Percentiles rank a stretch among this genome's conserved stretches.
Conservation (phyloP, 2,113 vertebrate species). For the Gracilinanus agilis region DNA sequence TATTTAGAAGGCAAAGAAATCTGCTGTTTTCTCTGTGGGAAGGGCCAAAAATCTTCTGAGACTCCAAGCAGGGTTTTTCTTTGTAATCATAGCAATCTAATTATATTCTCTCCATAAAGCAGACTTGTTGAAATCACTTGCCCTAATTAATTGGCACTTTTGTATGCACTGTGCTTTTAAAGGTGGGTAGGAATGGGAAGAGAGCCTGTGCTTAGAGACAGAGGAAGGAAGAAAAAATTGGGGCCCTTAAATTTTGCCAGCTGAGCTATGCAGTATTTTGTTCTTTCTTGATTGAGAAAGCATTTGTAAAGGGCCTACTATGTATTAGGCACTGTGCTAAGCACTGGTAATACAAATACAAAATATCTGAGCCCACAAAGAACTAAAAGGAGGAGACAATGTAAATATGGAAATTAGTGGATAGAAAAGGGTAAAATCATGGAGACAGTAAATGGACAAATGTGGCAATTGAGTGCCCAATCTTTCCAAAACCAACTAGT, state of each 20-base stretch:
- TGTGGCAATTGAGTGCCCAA: not conserved
- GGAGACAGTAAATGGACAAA: not conserved
- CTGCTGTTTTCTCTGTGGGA: not conserved
- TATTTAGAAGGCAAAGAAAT: not conserved
- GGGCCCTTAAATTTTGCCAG: not conserved
- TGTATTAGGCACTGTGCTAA: not conserved
- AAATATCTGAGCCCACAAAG: not conserved
- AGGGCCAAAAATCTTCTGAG: slow-evolving; percentile 2
- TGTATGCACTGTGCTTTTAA: not conserved
- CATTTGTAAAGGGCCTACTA: not conserved
- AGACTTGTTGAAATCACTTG: not conserved
- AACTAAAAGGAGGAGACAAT: not conserved
- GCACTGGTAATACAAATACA: not conserved
- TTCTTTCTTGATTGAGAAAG: not conserved
- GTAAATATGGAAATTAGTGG: not conserved
- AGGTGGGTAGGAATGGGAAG: not conserved
- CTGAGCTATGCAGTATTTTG: not conserved
- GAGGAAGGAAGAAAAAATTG: not conserved
- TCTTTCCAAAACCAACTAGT: not conserved
- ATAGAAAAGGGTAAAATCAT: not conserved
- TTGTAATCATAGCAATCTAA: slow-evolving; percentile 32
- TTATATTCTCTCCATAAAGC: slow-evolving; percentile 49
- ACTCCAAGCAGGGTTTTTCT: not conserved
- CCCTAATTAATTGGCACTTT: slow-evolving; percentile 49
- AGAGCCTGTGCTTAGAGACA: not conserved